A percentile compares a stretch with the other conserved stretches of the same genome.
Conservation (phyloP, 2,113 vertebrate species). For the Trochalopteron elliotii region DNA sequence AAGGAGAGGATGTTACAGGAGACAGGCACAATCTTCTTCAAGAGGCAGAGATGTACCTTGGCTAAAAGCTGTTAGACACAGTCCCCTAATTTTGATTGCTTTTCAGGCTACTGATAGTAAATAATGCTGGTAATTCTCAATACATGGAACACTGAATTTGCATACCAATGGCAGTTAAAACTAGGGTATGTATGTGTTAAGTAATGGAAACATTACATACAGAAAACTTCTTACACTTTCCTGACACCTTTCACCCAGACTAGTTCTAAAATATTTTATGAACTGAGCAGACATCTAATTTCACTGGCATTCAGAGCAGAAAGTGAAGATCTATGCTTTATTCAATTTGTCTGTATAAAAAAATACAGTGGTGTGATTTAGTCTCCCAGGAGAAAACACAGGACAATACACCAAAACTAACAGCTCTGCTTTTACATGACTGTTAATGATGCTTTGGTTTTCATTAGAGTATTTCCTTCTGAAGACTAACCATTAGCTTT, state of each 20-base stretch:
- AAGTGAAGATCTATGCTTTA: background rate
- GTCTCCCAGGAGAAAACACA: background rate
- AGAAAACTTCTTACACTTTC: background rate
- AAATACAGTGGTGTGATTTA: background rate
- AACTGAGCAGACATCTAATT: background rate
- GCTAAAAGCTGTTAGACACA: background rate
- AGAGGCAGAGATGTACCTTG: background rate
- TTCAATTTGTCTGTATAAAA: conserved; percentile 4
- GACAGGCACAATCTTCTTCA: background rate
- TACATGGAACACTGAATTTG: background rate
- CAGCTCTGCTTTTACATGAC: background rate
- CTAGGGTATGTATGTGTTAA: background rate
- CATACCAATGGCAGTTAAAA: background rate
- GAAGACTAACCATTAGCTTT: background rate
- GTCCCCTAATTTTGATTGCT: background rate
- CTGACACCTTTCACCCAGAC: background rate
- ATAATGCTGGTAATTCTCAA: background rate
- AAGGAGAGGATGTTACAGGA: background rate
- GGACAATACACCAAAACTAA: background rate
- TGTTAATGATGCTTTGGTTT: background rate
- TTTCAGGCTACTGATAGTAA: background rate
- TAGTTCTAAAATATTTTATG: background rate
- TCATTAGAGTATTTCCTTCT: background rate
- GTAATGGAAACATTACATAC: background rate
- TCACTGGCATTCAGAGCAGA: background rate